Evolutionary conservation across 1,140 invertebrate species (phyloP).

Genomic region (Amphibalanus amphitrite): DNA sequence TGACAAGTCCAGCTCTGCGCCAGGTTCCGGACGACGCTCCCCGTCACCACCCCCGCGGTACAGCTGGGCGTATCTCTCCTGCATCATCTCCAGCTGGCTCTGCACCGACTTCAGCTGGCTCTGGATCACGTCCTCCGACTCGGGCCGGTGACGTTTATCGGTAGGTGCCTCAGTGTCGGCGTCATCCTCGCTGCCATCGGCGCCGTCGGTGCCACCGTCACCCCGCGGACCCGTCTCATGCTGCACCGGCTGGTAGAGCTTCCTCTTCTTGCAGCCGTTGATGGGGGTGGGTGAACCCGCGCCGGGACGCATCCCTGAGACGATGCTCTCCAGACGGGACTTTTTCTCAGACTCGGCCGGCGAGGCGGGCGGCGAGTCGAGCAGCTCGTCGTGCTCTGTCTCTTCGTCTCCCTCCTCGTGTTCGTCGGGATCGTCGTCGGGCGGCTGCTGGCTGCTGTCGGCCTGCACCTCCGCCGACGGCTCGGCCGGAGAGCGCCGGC

Average conservation of each 20-base stretch:
- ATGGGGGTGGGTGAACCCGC: constrained; percentile 18
- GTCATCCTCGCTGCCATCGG: constrained; percentile 45
- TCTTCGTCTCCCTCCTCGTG: background rate
- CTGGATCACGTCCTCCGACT: constrained; percentile 14
- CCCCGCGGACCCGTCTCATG: constrained; percentile 38
- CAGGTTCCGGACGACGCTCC: background rate
- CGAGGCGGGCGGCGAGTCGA: background rate
- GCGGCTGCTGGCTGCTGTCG: background rate
- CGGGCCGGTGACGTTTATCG: constrained; percentile 16
- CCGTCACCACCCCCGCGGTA: constrained; percentile 4
- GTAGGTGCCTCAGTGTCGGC: constrained; percentile 31
- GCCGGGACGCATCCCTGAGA: constrained; percentile 65
- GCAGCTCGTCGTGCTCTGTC: background rate
- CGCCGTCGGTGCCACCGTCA: constrained; percentile 15
- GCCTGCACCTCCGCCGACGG: too few relatives aligned
- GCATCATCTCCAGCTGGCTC: constrained; percentile 73
- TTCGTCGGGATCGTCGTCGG: background rate
- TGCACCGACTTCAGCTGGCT: constrained; percentile 65
- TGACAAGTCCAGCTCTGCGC: constrained; percentile 7
- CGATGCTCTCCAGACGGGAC: constrained; percentile 83
- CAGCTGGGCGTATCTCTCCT: constrained; percentile 53
- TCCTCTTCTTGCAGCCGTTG: constrained; percentile 87
- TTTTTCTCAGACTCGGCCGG: constrained; percentile 43
- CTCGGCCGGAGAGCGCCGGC: too few relatives aligned
- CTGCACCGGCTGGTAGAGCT: constrained; percentile 90